These are phyloP conservation scores for Dromiciops gliroides DNA, from an alignment of 2,113 vertebrate genomes.

Conservation along the genomic window DNA sequence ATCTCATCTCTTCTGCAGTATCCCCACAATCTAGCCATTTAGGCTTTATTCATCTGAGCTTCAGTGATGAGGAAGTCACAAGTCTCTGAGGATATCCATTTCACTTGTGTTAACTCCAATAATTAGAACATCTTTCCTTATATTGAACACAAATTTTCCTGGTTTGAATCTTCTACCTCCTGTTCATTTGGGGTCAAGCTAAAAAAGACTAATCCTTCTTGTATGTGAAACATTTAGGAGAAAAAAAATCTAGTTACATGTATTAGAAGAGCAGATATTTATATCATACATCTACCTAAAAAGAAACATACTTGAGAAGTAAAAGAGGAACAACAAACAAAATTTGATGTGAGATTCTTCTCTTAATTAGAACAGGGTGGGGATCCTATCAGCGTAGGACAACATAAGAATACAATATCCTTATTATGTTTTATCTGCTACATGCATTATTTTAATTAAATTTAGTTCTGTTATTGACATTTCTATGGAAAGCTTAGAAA, in stretches of 20 bases:
- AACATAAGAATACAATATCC: neutral
- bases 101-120: neutral
- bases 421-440: conserved; percentile 34
- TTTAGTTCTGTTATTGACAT: conserved; percentile 8
- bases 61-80: neutral
- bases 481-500: conserved; percentile 26
- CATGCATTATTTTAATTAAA: conserved; percentile 48
- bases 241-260: neutral
- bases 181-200: neutral
- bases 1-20: neutral
- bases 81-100: neutral
- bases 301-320: neutral
- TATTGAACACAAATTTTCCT: neutral
- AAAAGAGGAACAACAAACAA: neutral
- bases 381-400: neutral
- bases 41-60: neutral
- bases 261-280: neutral
- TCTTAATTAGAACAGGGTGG: neutral
- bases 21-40: neutral
- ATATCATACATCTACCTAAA: neutral
- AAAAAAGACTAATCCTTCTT: neutral
- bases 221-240: neutral
- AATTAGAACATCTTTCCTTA: neutral
- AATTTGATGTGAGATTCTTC: neutral
- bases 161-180: neutral